Percentiles rank a stretch among this genome's conserved stretches.
Conservation (phyloP, 2,888 invertebrate species). For the Strigamia maritima region DNA sequence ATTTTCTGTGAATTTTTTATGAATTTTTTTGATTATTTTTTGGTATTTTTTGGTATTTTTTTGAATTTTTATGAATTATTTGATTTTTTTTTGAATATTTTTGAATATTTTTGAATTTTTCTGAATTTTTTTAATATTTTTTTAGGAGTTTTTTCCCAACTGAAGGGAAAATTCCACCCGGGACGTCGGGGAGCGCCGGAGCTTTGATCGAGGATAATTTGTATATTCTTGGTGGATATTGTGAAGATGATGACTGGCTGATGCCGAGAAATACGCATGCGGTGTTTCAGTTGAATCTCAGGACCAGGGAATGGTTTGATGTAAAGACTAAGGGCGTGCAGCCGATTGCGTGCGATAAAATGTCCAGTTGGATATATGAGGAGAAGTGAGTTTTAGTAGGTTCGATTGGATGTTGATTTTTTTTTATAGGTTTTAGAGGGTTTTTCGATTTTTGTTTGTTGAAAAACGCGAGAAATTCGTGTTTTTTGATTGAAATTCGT, state of each 20-base stretch:
- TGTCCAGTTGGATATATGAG: background rate
- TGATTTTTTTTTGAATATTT: background rate
- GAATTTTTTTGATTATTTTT: background rate
- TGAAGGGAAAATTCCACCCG: slow-evolving; percentile 46
- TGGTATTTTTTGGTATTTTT: background rate
- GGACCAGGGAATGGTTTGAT: background rate
- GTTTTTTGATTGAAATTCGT: too few relatives aligned
- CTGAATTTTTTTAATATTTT: background rate
- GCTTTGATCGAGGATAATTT: slow-evolving; percentile 46
- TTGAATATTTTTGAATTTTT: too few relatives aligned
- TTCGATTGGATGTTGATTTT: too few relatives aligned
- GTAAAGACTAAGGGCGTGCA: background rate
- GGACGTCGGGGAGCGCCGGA: slow-evolving; percentile 49
- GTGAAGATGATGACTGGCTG: slow-evolving; percentile 22
- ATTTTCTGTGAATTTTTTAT: background rate
- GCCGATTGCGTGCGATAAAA: background rate
- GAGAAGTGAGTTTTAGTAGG: background rate
- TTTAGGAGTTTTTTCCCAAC: slow-evolving; percentile 2
- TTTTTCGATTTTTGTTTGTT: too few relatives aligned
- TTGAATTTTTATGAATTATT: background rate
- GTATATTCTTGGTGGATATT: slow-evolving; percentile 51
- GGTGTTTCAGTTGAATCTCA: background rate
- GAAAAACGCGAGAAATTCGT: too few relatives aligned
- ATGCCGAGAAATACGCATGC: background rate
- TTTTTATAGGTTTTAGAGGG: background rate